phyloP scores from a whole-genome alignment of 1,140 invertebrate species.

The Atopsyche davidsoni region DNA sequence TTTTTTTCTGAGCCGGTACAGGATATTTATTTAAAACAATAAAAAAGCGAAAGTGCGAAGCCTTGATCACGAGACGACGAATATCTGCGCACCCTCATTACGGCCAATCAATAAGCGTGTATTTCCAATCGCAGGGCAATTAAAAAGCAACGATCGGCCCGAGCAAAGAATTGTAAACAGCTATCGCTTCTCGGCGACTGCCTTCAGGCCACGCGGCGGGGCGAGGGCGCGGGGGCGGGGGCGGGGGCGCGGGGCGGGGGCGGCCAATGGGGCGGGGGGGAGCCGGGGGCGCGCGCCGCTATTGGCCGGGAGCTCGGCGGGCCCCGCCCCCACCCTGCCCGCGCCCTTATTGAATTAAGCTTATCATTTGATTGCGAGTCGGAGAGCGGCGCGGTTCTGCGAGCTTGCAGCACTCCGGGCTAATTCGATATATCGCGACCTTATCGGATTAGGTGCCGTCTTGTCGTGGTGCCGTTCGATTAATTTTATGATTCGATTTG shows the following conservation, averaged over 20 bases:
- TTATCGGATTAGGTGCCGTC: constrained; percentile 23
- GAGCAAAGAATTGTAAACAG: too few relatives aligned
- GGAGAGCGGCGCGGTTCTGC: constrained; percentile 43
- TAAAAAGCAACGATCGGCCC: too few relatives aligned
- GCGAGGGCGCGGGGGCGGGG: constrained; percentile 29
- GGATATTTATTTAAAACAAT: too few relatives aligned
- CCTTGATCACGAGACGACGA: too few relatives aligned
- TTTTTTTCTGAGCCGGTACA: too few relatives aligned
- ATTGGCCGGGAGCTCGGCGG: constrained; percentile 41
- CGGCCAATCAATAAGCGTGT: too few relatives aligned
- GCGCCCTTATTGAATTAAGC: constrained; percentile 52
- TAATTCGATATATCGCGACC: constrained; percentile 45
- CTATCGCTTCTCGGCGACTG: not conserved
- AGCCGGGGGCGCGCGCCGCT: constrained; percentile 34
- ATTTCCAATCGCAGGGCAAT: too few relatives aligned
- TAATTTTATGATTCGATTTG: constrained; percentile 28
- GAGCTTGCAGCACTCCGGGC: constrained; percentile 32
- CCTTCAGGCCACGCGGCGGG: constrained; percentile 36
- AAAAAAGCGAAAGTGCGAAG: too few relatives aligned
- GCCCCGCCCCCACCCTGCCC: constrained; percentile 45
- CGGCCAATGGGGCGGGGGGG: constrained; percentile 35
- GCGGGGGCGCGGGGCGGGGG: constrained; percentile 19
- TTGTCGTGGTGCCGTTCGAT: constrained; percentile 23
- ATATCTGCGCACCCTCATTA: too few relatives aligned
- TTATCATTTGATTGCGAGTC: constrained; percentile 53